Evolutionary conservation across 2,797 vertebrate species (phyloP).

Genomic region (Syngnathus rostellatus): DNA sequence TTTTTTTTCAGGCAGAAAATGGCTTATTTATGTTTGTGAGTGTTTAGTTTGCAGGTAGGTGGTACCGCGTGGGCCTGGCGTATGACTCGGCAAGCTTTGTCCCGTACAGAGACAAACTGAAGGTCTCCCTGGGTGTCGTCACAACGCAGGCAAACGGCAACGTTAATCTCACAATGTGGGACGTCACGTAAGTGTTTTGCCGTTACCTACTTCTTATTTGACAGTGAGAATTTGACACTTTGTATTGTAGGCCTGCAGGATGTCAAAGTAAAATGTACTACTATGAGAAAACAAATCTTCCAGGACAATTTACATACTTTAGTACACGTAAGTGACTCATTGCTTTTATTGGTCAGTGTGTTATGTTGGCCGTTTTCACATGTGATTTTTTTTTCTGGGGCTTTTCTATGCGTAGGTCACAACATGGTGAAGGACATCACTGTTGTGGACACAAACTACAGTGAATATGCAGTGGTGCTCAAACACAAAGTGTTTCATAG

Average conservation of each 20-base stretch:
- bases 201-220: neutral
- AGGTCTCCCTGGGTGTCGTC: conserved; percentile 55
- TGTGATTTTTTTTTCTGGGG: neutral
- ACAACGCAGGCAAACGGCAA: conserved; percentile 50
- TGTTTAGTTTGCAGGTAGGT: conserved; percentile 69
- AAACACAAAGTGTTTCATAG: conserved; percentile 69
- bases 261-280: conserved; percentile 53
- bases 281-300: conserved; percentile 60
- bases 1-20: neutral
- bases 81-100: conserved; percentile 61
- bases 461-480: conserved; percentile 68
- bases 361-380: neutral
- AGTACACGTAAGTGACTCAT: conserved; percentile 63
- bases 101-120: conserved; percentile 54
- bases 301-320: conserved; percentile 70
- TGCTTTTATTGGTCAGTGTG: neutral
- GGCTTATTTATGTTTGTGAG: conserved; percentile 5
- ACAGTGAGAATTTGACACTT: neutral
- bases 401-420: conserved; percentile 50
- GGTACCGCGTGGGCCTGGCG: conserved; percentile 71
- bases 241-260: conserved; percentile 36
- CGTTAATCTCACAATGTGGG: conserved; percentile 72
- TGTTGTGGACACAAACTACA: conserved; percentile 73
- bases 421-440: conserved; percentile 70
- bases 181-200: conserved; percentile 47